phyloP scores from a whole-genome alignment of 2,888 invertebrate genomes.

The Hydrotaea diabolus region DNA sequence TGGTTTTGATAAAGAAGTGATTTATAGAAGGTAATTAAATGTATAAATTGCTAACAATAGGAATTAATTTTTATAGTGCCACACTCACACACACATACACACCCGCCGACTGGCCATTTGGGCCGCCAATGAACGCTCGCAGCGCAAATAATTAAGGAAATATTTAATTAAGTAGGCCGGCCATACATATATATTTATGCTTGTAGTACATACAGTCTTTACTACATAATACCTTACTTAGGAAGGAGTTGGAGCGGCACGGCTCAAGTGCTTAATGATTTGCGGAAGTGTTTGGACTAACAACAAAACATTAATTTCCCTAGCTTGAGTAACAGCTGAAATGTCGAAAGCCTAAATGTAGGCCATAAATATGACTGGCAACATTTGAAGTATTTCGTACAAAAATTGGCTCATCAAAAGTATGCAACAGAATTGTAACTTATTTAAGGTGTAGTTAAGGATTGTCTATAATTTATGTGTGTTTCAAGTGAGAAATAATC shows the following conservation, averaged over 20 bases:
- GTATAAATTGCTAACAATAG: conserved; percentile 43
- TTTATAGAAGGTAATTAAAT: conserved; percentile 63
- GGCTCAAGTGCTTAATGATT: not conserved
- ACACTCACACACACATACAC: not conserved
- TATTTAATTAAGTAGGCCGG: conserved; percentile 46
- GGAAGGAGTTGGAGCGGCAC: not conserved
- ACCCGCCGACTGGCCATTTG: no score
- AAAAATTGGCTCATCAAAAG: no score
- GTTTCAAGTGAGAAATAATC: no score
- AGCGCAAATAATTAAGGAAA: conserved; percentile 34
- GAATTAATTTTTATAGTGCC: conserved; percentile 22
- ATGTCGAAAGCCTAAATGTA: no score
- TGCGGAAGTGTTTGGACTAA: not conserved
- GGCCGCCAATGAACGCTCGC: not conserved
- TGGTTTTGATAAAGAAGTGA: conserved; percentile 57
- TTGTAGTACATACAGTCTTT: not conserved
- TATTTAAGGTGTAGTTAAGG: no score
- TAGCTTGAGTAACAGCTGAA: no score
- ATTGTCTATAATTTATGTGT: no score
- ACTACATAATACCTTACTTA: no score
- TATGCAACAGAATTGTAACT: no score
- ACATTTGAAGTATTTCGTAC: no score
- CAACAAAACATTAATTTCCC: not conserved
- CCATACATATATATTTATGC: not conserved
- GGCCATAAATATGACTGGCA: no score